Evolutionary conservation across 1,140 invertebrate genomes (phyloP).

Genomic region (Pseudomyrmex concolor): DNA sequence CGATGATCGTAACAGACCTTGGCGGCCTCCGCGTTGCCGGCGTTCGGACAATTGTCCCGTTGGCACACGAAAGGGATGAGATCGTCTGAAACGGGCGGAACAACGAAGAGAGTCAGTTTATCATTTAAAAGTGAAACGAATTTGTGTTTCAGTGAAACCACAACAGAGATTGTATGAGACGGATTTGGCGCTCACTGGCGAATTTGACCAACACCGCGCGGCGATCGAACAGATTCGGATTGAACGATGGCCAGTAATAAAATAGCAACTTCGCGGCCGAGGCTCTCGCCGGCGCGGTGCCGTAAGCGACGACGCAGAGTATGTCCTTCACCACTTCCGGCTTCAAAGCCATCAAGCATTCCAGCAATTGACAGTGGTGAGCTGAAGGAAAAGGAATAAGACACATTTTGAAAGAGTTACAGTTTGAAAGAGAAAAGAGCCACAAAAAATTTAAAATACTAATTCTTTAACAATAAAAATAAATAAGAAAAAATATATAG

Average conservation of each 20-base stretch:
- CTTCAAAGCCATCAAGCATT: constrained; percentile 97
- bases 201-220: constrained; percentile 95
- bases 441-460: no score
- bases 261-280: constrained; percentile 98
- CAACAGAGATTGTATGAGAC: no score
- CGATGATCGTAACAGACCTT: constrained; percentile 96
- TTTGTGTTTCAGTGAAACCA: no score
- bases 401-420: not conserved
- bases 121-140: no score
- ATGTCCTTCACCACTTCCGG: constrained; percentile 96
- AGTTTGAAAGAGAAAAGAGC: no score
- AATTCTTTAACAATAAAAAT: no score
- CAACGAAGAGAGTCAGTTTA: not conserved
- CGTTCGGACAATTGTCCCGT: constrained; percentile 93
- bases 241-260: constrained; percentile 99
- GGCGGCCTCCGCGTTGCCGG: constrained; percentile 93
- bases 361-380: constrained; percentile 97
- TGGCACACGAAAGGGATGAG: constrained; percentile 93
- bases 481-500: not conserved
- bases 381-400: constrained; percentile 85
- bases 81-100: constrained; percentile 85
- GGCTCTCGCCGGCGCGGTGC: constrained; percentile 94
- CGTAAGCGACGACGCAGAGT: constrained; percentile 98
- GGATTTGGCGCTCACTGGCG: constrained; percentile 88
- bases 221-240: constrained; percentile 96